Evolutionary conservation across 1,140 invertebrate genomes (phyloP).

Genomic region (Brachionus rubens): DNA sequence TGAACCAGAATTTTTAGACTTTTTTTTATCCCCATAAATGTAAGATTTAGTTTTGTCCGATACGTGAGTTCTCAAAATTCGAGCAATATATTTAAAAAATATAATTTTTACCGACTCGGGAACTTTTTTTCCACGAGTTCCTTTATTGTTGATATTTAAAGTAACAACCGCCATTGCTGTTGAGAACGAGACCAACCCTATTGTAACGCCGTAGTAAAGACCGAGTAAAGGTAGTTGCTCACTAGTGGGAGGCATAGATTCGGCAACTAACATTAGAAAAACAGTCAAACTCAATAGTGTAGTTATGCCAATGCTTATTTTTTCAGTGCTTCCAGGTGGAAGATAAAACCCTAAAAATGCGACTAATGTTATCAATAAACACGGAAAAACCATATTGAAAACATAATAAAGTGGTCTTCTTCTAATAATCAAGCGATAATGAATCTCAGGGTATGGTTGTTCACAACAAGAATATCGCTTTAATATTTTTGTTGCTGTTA

Average conservation of each 20-base stretch:
- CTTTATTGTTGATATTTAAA: slow-evolving; percentile 80
- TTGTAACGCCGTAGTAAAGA: slow-evolving; percentile 84
- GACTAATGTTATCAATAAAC: slow-evolving; percentile 75
- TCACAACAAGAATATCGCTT: slow-evolving; percentile 70
- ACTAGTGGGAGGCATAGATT: slow-evolving; percentile 82
- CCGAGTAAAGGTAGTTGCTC: slow-evolving; percentile 81
- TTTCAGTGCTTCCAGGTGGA: slow-evolving; percentile 73
- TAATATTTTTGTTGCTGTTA: slow-evolving; percentile 69
- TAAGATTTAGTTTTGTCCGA: slow-evolving; percentile 49
- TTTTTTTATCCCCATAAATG: neutral
- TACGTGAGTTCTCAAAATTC: slow-evolving; percentile 62
- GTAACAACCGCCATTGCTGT: slow-evolving; percentile 72
- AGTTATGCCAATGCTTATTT: slow-evolving; percentile 76
- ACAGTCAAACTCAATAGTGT: slow-evolving; percentile 86
- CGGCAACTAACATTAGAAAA: slow-evolving; percentile 87
- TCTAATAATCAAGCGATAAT: slow-evolving; percentile 64
- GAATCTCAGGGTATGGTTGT: slow-evolving; percentile 58
- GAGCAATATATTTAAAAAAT: slow-evolving; percentile 65
- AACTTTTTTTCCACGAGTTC: slow-evolving; percentile 72
- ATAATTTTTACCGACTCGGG: slow-evolving; percentile 69
- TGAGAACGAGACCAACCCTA: slow-evolving; percentile 81
- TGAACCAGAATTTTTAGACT: neutral
- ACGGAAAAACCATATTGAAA: slow-evolving; percentile 83
- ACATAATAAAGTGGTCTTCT: slow-evolving; percentile 83
- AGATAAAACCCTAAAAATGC: slow-evolving; percentile 86